phyloP scores from a whole-genome alignment of 2,888 invertebrate species.

The Cataglyphis cursor region DNA sequence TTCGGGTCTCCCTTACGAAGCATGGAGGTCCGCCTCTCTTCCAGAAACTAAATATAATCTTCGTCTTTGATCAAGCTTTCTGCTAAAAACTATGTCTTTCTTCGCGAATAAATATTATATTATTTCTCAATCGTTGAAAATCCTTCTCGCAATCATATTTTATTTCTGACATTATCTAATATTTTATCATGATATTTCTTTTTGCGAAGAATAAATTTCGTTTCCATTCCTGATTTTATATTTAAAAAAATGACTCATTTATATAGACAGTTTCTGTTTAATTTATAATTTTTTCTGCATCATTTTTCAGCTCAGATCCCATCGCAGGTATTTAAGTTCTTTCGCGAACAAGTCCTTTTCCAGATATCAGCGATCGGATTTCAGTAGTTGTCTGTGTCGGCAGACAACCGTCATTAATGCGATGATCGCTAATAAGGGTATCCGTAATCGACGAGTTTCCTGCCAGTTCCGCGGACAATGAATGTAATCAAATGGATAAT shows the following conservation, averaged over 20 bases:
- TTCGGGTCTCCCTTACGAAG: background rate
- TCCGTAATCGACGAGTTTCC: conserved; percentile 60
- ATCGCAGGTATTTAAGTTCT: background rate
- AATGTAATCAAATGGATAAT: conserved; percentile 59
- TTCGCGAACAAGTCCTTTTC: background rate
- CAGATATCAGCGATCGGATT: background rate
- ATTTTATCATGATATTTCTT: background rate
- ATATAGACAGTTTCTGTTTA: background rate
- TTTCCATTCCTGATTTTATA: background rate
- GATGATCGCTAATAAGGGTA: conserved; percentile 63
- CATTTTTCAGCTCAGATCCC: background rate
- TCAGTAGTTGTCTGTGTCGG: conserved; percentile 23
- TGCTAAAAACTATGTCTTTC: background rate
- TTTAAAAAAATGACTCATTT: background rate
- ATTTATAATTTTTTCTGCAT: background rate
- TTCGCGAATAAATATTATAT: background rate
- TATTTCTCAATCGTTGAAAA: background rate
- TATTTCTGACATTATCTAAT: background rate
- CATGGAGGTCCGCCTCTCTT: background rate
- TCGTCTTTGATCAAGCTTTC: background rate
- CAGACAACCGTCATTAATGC: conserved; percentile 52
- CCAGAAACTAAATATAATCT: background rate
- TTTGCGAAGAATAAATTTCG: background rate
- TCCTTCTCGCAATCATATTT: background rate
- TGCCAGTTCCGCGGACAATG: conserved; percentile 58